A percentile compares a stretch with the other conserved stretches of the same genome.
phyloP scores from a whole-genome alignment of 1,140 invertebrate species.

The Drosophila tsacasi region DNA sequence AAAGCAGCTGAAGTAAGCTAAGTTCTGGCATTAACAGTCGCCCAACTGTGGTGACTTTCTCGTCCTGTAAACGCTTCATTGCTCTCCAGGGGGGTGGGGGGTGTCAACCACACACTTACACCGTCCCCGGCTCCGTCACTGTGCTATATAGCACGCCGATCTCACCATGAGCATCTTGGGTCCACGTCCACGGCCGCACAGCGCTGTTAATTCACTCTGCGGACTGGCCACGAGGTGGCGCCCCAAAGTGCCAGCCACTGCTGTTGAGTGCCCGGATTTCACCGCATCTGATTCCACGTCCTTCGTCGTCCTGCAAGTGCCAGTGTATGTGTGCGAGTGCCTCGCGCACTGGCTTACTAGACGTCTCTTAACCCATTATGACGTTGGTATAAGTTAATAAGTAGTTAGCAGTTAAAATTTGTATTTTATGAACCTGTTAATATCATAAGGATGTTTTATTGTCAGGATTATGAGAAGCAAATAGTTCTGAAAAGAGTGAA shows the following conservation, averaged over 20 bases:
- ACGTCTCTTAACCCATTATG: constrained; percentile 47
- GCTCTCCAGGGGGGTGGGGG: constrained; percentile 30
- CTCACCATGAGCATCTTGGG: constrained; percentile 63
- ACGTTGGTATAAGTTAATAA: neutral
- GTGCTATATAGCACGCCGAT: constrained; percentile 38
- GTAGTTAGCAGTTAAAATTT: too few relatives aligned
- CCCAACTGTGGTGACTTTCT: constrained; percentile 74
- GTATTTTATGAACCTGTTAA: neutral
- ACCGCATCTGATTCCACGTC: constrained; percentile 55
- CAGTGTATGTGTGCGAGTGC: constrained; percentile 30
- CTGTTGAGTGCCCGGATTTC: constrained; percentile 67
- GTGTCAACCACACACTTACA: neutral
- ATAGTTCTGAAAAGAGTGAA: too few relatives aligned
- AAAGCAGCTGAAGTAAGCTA: constrained; percentile 43
- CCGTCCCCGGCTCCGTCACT: neutral
- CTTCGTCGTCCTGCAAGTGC: constrained; percentile 21
- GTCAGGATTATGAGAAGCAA: too few relatives aligned
- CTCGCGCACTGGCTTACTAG: constrained; percentile 62
- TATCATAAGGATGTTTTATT: neutral
- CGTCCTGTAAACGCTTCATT: constrained; percentile 54
- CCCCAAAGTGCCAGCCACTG: constrained; percentile 60
- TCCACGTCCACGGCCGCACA: constrained; percentile 34
- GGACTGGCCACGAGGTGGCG: constrained; percentile 77
- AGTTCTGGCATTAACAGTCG: constrained; percentile 60
- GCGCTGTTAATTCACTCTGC: constrained; percentile 81